Base-by-base conservation (phyloP, 2,888 invertebrate species). In the Mesorhabditis belari region DNA sequence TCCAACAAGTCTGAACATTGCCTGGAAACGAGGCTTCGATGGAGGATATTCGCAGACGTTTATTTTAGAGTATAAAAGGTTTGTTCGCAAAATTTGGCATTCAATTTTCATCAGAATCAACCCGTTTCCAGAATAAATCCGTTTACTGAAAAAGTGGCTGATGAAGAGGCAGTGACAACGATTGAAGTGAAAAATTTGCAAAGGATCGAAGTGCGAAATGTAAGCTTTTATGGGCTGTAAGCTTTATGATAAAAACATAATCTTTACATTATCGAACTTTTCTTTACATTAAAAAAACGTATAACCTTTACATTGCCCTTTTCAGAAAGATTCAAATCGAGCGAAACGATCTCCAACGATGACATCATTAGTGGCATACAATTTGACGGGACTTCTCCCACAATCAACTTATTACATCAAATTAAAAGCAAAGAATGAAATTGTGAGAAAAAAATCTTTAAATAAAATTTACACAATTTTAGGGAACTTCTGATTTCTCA, bases 1-100 rank as follows among this genome's bases (percentile, higher is more conserved):
- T 0, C 58, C 74, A 3, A 66, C 58, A 12, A 79, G 73, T 49
- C 49, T 80, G 5, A 28, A 62, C 3, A 44, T 80, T 4, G 75
- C 72, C 9, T 80, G 80, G 80, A 64, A 66, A 19, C 75, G 76
- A 12, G 77, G 77, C 6, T 80, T 80, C 56, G 74, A 80, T 57
- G 80, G 80, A 6, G 80, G 80, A 4, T 69, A 64, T 25, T 57
- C 60, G 5, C 80, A 80, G 58, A 57, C 64, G 3, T 77, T 74
- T 58, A 62, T 73, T 25, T 24, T 77, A 12, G 75, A 77, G 51
- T 67, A 62, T 49, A 61, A n/a, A 35, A 9, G 44, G 44, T 35
- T 17, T 35, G 44, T n/a, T 35, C 12, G n/a, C 44, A n/a, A 9
- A 50, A 49, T n/a, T 50, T 57, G 5, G 25, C 26, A 9, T 25